Evolutionary conservation across 23 tunicate species (phyloP), one percentile per base, ranked within the genome.

Genomic region (Ciona savignyi): DNA sequence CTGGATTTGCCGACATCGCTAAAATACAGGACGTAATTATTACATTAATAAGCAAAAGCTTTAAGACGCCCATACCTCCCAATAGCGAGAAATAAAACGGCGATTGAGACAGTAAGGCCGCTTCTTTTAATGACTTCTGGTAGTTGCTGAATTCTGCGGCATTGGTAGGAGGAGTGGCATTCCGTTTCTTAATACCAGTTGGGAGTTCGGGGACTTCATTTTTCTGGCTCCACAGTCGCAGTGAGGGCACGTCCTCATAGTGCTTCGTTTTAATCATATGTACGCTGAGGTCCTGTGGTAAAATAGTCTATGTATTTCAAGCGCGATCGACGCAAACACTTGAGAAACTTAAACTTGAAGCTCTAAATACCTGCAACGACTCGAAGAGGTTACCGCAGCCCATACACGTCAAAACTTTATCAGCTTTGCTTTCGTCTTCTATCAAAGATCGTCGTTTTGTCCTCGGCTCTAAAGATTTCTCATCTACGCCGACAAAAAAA

Each of bases 221-320:
- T 25, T 74, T 69, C 42, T 85, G 97, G 56, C 88, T 81, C 82
- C 80, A 85, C 79, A 82, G 63, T 32, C 97, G 74, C 76, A 85
- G 42, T 2, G 97, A 80, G 3, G 97, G 97, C 1, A 91, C 97
- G 80, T 91, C 82, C 51, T 91, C 91, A 65, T 91, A 91, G 63
- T 91, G 97, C 75, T 85, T 85, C 19, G 97, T 91, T 60, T 91
- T 91, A 21, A 91, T 91, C 97, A 91, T 91, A 74, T 91, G 97
- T 26, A 91, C 97, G 71, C 84, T 84, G 4, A 91, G 61, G 49
- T 91, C 97, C 97, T 91, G 72, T 0, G 56, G 9, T 42, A 19
- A 21, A 51, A 19, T 51, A 51, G 20, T 51, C 20, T 19, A 19
- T 19, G 21, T 51, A 21, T 51, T 51, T 51, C 21, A 51, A 51